Percentiles rank a stretch among this genome's conserved stretches.
Evolutionary conservation across 1,140 invertebrate genomes (phyloP).

Genomic region (Platorchestia sp.): DNA sequence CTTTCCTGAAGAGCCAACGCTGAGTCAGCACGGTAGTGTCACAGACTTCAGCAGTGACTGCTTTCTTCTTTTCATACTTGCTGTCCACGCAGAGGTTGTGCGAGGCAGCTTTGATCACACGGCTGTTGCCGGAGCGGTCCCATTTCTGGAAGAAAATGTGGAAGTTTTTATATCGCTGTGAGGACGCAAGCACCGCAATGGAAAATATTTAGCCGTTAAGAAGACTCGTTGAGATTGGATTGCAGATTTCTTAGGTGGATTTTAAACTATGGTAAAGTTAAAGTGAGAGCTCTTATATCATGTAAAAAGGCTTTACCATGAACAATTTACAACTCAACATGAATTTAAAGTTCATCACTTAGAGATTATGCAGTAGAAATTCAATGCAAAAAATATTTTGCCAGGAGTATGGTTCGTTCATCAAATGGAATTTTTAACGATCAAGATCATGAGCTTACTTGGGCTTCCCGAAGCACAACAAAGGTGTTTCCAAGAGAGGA

Average conservation of each 20-base stretch:
- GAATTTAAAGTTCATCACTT: no score
- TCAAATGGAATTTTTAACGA: no score
- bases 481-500: no score
- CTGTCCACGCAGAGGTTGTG: slow-evolving; percentile 72
- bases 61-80: slow-evolving; percentile 68
- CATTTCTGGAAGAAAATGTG: slow-evolving; percentile 70
- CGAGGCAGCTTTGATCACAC: slow-evolving; percentile 69
- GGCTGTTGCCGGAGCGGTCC: slow-evolving; percentile 68
- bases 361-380: no score
- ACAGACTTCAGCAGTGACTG: slow-evolving; percentile 70
- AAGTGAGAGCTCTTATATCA: neutral
- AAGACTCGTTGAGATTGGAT: neutral
- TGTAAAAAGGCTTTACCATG: neutral
- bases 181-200: neutral
- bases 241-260: neutral
- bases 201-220: neutral
- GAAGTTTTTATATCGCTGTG: neutral
- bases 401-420: no score
- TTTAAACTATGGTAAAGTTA: neutral
- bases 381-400: no score
- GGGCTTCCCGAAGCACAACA: no score
- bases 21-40: slow-evolving; percentile 69
- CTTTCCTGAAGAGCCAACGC: slow-evolving; percentile 68
- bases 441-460: no score
- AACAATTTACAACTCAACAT: neutral